Percentiles rank a stretch among this genome's conserved stretches.
phyloP scores from a whole-genome alignment of 2,797 vertebrate genomes.

The Chromobotia macracanthus region DNA sequence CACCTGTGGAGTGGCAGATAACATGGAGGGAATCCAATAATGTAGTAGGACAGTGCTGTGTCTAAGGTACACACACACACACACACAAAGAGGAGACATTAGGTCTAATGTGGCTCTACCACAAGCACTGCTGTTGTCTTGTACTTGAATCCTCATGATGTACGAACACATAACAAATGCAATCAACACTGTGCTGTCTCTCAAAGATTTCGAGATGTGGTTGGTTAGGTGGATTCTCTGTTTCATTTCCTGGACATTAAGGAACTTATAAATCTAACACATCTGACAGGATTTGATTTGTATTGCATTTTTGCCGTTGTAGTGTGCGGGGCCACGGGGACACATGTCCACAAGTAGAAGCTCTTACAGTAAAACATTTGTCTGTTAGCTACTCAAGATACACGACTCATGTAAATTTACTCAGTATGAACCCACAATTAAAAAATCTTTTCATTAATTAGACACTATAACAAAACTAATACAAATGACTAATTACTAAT shows the following conservation, averaged over 20 bases:
- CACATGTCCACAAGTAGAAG: constrained; percentile 42
- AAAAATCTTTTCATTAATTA: constrained; percentile 46
- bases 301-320: constrained; percentile 50
- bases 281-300: constrained; percentile 55
- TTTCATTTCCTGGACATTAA: constrained; percentile 57
- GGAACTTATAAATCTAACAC: constrained; percentile 54
- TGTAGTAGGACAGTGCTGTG: not conserved
- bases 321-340: constrained; percentile 22
- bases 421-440: constrained; percentile 44
- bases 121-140: not conserved
- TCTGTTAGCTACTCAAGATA: constrained; percentile 41
- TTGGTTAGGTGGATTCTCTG: constrained; percentile 43
- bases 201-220: constrained; percentile 37
- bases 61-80: constrained; percentile 19
- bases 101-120: not conserved
- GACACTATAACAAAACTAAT: too few relatives aligned
- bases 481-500: not conserved
- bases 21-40: constrained; percentile 47
- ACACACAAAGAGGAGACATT: not conserved
- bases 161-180: constrained; percentile 47
- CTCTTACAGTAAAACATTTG: constrained; percentile 38
- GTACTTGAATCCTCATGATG: constrained; percentile 11
- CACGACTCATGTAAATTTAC: constrained; percentile 39
- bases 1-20: constrained; percentile 36
- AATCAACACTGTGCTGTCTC: constrained; percentile 25